phyloP scores from a whole-genome alignment of 64 coral and sea anemone species.

The Montipora sp. region DNA sequence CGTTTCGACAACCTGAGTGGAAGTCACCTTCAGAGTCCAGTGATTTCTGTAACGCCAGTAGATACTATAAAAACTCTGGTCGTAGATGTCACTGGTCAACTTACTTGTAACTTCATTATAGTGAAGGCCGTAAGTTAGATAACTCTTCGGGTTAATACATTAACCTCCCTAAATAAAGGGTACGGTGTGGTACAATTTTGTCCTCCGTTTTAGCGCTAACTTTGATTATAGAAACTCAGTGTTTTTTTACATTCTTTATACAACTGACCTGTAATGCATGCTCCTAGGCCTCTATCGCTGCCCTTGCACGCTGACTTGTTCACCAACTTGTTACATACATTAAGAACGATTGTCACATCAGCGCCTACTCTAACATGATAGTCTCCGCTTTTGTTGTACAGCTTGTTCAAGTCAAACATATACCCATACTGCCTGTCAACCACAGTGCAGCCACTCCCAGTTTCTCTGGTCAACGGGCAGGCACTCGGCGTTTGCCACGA shows the following conservation, averaged over 20 bases:
- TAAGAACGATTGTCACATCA: constrained; percentile 14
- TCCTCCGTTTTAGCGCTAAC: too few species aligned
- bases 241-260: neutral
- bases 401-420: constrained; percentile 33
- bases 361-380: constrained; percentile 2
- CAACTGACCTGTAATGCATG: constrained; percentile 30
- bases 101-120: too few species aligned
- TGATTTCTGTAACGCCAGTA: too few species aligned
- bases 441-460: constrained; percentile 43
- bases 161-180: too few species aligned
- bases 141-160: too few species aligned
- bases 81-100: too few species aligned
- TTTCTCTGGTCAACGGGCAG: constrained; percentile 45
- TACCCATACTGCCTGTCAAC: constrained; percentile 58
- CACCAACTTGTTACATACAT: constrained; percentile 11
- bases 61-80: too few species aligned
- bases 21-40: too few species aligned
- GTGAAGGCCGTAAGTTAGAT: too few species aligned
- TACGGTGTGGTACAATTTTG: too few species aligned
- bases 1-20: too few species aligned
- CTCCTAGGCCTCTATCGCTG: neutral
- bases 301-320: neutral
- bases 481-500: constrained; percentile 80
- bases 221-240: neutral
- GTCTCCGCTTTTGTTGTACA: constrained; percentile 7